A percentile compares a stretch with the other conserved stretches of the same genome.
Evolutionary conservation across 2,888 invertebrate genomes (phyloP).

Genomic region (Lasius platythorax): DNA sequence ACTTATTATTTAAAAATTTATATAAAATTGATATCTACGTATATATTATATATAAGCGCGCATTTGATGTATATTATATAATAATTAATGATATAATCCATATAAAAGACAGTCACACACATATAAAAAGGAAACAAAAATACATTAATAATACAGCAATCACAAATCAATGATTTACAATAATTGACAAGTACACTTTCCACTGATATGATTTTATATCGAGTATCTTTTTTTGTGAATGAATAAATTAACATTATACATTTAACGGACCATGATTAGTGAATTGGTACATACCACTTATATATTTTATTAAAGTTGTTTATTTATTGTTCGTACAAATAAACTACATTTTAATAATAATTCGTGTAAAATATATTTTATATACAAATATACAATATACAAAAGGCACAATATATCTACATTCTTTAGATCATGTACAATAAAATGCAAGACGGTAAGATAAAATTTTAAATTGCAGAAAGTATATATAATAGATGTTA

Average conservation of each 20-base stretch:
- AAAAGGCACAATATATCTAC: slow-evolving; percentile 85
- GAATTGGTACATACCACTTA: not conserved
- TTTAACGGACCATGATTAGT: not conserved
- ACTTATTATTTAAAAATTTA: slow-evolving; percentile 37
- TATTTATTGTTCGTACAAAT: slow-evolving; percentile 81
- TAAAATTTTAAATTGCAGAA: slow-evolving; percentile 72
- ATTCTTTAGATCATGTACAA: slow-evolving; percentile 84
- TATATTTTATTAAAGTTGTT: slow-evolving; percentile 64
- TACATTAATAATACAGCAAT: not conserved
- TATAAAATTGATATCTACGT: not conserved
- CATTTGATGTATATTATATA: slow-evolving; percentile 36
- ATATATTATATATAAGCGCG: slow-evolving; percentile 41
- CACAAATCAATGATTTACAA: slow-evolving; percentile 12
- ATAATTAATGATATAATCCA: not conserved
- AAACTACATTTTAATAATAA: slow-evolving; percentile 83
- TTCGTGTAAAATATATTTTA: slow-evolving; percentile 84
- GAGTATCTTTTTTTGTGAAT: not conserved
- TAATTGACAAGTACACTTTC: not conserved
- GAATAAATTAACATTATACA: not conserved
- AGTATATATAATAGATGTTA: slow-evolving; percentile 63
- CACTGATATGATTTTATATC: not conserved
- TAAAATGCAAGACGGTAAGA: slow-evolving; percentile 81
- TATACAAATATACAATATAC: slow-evolving; percentile 85
- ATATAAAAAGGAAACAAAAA: not conserved
- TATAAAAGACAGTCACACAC: not conserved